These are phyloP conservation scores for Magallana angulata DNA, from an alignment of 1,140 invertebrate genomes.

Conservation along the genomic window DNA sequence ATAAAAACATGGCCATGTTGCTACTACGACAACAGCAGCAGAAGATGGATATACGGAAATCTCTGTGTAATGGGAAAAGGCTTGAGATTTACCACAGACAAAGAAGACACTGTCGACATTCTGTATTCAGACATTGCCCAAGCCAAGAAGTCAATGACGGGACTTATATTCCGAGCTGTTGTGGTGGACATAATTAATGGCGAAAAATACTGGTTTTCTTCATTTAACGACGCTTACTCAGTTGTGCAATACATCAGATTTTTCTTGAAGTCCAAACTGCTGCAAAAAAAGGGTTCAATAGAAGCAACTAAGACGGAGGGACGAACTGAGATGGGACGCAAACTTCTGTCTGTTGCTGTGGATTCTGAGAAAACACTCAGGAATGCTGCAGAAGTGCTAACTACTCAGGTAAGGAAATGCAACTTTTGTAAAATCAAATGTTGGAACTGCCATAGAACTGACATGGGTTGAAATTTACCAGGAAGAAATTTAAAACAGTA, in stretches of 20 bases:
- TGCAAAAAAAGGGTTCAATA: neutral
- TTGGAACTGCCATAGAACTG: neutral
- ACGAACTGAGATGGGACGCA: conserved; percentile 56
- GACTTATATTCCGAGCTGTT: conserved; percentile 57
- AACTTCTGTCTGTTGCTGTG: conserved; percentile 50
- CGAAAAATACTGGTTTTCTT: conserved; percentile 62
- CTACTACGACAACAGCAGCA: conserved; percentile 50
- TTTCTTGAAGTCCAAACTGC: neutral
- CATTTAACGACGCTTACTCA: conserved; percentile 54
- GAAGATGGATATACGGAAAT: conserved; percentile 58
- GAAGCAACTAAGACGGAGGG: neutral
- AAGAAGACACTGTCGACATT: neutral
- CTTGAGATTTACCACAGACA: conserved; percentile 43
- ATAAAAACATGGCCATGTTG: conserved; percentile 52
- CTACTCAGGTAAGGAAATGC: conserved; percentile 26
- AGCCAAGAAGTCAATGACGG: conserved; percentile 55
- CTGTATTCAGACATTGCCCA: conserved; percentile 44
- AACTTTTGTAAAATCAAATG: neutral
- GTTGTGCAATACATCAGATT: conserved; percentile 56
- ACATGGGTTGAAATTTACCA: neutral
- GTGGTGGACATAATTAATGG: conserved; percentile 45
- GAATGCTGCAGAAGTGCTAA: conserved; percentile 49
- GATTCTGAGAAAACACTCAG: conserved; percentile 60
- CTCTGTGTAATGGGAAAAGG: conserved; percentile 32
- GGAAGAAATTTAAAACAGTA: neutral